Percentiles rank a stretch among this genome's conserved stretches.
These are phyloP conservation scores for Gadopsis marmoratus DNA, from an alignment of 2,797 vertebrate species.

Conservation along the genomic window DNA sequence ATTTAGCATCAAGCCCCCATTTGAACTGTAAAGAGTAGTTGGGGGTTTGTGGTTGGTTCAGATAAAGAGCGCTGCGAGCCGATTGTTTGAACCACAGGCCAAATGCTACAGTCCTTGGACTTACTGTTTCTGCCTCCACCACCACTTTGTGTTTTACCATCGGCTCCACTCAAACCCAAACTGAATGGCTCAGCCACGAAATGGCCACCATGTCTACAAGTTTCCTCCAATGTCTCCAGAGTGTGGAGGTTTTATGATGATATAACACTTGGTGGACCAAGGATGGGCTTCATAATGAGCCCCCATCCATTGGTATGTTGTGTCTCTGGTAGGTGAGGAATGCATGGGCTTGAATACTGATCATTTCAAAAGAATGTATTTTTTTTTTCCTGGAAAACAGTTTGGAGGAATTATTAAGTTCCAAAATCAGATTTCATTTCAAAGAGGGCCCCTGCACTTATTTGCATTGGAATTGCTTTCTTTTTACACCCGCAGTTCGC, in stretches of 20 bases:
- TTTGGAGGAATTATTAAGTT: constrained; percentile 64
- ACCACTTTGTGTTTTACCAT: constrained; percentile 72
- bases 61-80: constrained; percentile 70
- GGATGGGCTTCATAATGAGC: constrained; percentile 47
- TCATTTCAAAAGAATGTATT: constrained; percentile 53
- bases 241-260: constrained; percentile 60
- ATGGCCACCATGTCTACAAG: constrained; percentile 46
- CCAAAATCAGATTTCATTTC: constrained; percentile 71
- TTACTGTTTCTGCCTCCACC: constrained; percentile 58
- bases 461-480: constrained; percentile 78
- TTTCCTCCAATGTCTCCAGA: constrained; percentile 42
- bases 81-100: constrained; percentile 72
- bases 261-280: constrained; percentile 61
- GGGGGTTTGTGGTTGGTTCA: constrained; percentile 73
- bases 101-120: constrained; percentile 68
- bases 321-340: constrained; percentile 69
- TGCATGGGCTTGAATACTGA: constrained; percentile 59
- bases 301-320: constrained; percentile 40
- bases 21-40: constrained; percentile 66
- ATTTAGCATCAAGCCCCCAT: constrained; percentile 52
- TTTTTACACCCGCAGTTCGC: constrained; percentile 65
- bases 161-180: constrained; percentile 70
- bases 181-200: constrained; percentile 53
- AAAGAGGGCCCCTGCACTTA: constrained; percentile 56
- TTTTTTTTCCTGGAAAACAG: constrained; percentile 56